Percentiles rank a stretch among this genome's conserved stretches.
phyloP scores from a whole-genome alignment of 2,113 vertebrate genomes.

The Lutjanus erythropterus region DNA sequence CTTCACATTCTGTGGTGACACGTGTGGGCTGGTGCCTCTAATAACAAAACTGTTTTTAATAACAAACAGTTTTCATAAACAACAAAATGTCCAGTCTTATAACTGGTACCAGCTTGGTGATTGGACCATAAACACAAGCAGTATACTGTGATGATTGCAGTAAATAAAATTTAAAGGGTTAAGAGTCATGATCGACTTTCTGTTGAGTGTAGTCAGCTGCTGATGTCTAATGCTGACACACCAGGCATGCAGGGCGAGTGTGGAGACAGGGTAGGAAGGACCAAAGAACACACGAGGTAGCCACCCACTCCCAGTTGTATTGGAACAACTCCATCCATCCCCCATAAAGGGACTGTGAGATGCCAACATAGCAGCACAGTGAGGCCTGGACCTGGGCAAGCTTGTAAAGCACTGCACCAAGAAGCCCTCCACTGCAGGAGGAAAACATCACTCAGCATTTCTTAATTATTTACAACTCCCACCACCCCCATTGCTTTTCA shows the following conservation, averaged over 20 bases:
- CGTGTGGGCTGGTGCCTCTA: conserved; percentile 3
- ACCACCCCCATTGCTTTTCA: conserved; percentile 51
- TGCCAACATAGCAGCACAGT: conserved; percentile 48
- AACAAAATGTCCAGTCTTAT: background rate
- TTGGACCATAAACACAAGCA: background rate
- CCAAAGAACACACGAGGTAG: conserved; percentile 10
- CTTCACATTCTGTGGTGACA: conserved; percentile 21
- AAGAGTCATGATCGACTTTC: background rate
- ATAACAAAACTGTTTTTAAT: conserved; percentile 2
- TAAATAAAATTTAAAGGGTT: background rate
- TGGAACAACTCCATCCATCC: conserved; percentile 52
- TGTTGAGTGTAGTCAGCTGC: background rate
- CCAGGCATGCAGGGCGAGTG: conserved; percentile 14
- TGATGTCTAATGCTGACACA: conserved; percentile 20
- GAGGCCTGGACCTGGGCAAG: conserved; percentile 41
- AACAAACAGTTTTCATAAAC: conserved; percentile 10
- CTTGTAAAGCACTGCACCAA: conserved; percentile 73
- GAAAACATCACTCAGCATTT: conserved; percentile 83
- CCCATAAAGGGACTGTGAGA: conserved; percentile 24
- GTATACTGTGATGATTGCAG: too few species aligned
- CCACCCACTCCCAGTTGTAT: conserved; percentile 42
- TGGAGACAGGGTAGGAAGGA: conserved; percentile 30
- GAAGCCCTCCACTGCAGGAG: conserved; percentile 64
- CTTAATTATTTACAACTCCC: conserved; percentile 83
- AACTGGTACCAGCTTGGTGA: conserved; percentile 9